Evolutionary conservation across 2,797 vertebrate genomes (phyloP).

Genomic region (Sebastes elongatus): DNA sequence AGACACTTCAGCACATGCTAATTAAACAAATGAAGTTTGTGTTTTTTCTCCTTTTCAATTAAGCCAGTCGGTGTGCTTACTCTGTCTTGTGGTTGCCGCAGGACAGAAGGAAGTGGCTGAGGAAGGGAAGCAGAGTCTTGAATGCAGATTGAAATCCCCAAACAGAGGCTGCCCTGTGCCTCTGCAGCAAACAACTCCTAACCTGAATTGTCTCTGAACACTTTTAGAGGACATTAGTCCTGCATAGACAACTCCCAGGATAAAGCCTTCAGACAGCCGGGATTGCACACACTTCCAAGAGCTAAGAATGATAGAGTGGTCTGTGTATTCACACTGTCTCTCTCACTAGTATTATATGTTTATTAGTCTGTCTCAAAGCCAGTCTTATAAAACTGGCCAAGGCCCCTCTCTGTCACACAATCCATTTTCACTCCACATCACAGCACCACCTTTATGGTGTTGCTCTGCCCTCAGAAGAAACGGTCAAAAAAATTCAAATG

Average conservation of each 20-base stretch:
- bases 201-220: constrained; percentile 44
- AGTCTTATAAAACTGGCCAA: constrained; percentile 49
- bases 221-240: constrained; percentile 43
- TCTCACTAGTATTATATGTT: constrained; percentile 45
- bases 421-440: constrained; percentile 37
- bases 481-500: constrained; percentile 41
- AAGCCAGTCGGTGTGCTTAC: constrained; percentile 9
- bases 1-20: constrained; percentile 4
- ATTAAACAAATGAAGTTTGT: constrained; percentile 6
- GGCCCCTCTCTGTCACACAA: constrained; percentile 38
- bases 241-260: constrained; percentile 35
- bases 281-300: constrained; percentile 13
- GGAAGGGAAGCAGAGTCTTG: constrained; percentile 10
- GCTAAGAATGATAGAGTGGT: constrained; percentile 39
- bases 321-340: constrained; percentile 45
- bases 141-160: constrained; percentile 51
- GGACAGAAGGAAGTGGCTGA: constrained; percentile 25
- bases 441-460: constrained; percentile 20
- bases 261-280: constrained; percentile 27
- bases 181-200: constrained; percentile 19
- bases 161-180: constrained; percentile 24
- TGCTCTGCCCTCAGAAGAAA: constrained; percentile 42
- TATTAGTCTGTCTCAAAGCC: constrained; percentile 49
- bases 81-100: not conserved
- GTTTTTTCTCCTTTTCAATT: not conserved